A percentile compares a stretch with the other conserved stretches of the same genome.
phyloP scores from a whole-genome alignment of 2,888 invertebrate species.

The Ichneumoninae sp. region DNA sequence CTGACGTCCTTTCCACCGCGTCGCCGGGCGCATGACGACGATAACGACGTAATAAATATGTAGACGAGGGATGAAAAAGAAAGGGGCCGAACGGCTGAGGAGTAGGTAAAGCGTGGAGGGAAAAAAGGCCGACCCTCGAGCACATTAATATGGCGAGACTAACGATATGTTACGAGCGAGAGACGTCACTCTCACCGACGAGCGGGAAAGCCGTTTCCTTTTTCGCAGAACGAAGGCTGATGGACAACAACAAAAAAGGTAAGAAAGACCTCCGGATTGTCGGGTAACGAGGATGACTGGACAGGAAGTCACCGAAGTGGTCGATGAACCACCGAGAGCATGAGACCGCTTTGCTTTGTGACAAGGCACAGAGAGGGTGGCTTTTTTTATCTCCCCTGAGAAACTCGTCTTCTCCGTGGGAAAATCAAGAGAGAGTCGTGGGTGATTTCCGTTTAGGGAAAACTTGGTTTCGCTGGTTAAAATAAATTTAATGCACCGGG shows the following conservation, averaged over 20 bases:
- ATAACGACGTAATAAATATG: constrained; percentile 66
- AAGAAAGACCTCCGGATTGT: constrained; percentile 24
- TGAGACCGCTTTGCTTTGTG: constrained; percentile 9
- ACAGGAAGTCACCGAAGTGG: constrained; percentile 25
- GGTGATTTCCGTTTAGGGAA: constrained; percentile 12
- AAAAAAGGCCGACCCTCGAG: constrained; percentile 2
- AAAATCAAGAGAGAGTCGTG: neutral
- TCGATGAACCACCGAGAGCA: neutral
- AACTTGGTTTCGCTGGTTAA: neutral
- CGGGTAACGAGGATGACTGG: constrained; percentile 60
- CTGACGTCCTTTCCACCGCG: constrained; percentile 20
- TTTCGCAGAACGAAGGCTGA: constrained; percentile 19
- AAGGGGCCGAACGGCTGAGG: neutral
- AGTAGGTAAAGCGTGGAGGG: constrained; percentile 17
- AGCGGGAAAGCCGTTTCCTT: constrained; percentile 23
- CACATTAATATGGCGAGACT: constrained; percentile 53
- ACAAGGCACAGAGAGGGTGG: constrained; percentile 35
- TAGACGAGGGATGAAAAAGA: constrained; percentile 45
- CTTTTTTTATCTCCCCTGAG: neutral
- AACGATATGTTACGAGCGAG: constrained; percentile 57
- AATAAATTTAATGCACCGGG: too few relatives aligned
- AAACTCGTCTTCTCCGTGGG: neutral
- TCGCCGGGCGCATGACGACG: constrained; percentile 42
- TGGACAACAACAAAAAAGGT: neutral
- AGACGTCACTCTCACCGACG: constrained; percentile 21